These are phyloP conservation scores for Pelagia noctiluca DNA, from an alignment of 30 jellyfish, hydroid and myxozoan genomes.

Conservation along the genomic window DNA sequence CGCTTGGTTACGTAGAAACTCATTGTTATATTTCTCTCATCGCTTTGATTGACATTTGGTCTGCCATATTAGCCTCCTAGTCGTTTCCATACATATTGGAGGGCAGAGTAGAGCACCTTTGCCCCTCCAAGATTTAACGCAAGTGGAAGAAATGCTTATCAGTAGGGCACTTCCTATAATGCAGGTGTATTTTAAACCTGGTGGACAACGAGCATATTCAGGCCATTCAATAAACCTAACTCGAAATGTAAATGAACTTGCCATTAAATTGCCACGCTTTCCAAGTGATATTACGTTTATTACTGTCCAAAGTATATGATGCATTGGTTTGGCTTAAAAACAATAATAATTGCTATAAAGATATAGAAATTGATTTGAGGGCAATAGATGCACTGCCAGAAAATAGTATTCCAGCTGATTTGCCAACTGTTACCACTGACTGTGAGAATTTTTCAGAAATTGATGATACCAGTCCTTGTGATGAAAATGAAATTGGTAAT, in stretches of 20 bases:
- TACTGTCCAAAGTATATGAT: not conserved
- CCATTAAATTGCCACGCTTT: constrained; percentile 10
- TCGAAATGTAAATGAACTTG: constrained; percentile 7
- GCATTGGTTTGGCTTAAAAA: no score
- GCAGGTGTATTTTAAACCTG: constrained; percentile 17
- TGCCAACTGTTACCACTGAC: not conserved
- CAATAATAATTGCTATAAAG: no score
- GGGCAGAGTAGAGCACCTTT: no score
- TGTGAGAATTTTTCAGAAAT: not conserved
- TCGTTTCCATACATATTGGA: no score
- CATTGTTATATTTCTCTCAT: no score
- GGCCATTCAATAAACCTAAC: constrained; percentile 38
- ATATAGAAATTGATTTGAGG: not conserved
- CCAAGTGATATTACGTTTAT: not conserved
- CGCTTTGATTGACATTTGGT: no score
- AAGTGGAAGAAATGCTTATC: constrained; percentile 21
- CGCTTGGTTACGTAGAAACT: no score
- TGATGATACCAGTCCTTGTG: not conserved
- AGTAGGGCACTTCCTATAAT: constrained; percentile 15
- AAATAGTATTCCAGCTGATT: constrained; percentile 17
- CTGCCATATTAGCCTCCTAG: no score
- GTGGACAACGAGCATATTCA: constrained; percentile 30
- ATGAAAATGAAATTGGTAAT: not conserved
- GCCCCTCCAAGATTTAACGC: constrained; percentile 20
- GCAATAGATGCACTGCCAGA: not conserved